phyloP scores from a whole-genome alignment of 2,797 vertebrate genomes.

The Amblyraja radiata region DNA sequence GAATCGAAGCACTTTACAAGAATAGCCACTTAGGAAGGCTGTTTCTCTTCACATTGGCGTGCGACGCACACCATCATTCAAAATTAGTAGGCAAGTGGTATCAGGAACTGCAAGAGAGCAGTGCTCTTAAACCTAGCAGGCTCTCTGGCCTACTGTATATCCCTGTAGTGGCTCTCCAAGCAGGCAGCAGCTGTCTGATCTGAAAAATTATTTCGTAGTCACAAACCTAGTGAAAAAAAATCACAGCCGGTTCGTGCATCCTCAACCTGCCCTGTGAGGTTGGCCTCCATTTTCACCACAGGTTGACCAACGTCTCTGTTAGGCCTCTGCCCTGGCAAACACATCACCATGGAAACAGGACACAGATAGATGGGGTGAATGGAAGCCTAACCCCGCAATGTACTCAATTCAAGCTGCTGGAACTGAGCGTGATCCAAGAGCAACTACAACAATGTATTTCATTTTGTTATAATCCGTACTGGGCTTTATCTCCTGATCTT shows the following conservation, averaged over 20 bases:
- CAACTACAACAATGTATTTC: slow-evolving; percentile 20
- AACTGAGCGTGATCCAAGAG: neutral
- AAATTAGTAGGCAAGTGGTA: slow-evolving; percentile 19
- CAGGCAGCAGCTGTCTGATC: neutral
- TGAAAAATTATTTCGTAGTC: neutral
- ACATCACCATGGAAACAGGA: neutral
- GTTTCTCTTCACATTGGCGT: neutral
- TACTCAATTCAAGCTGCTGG: neutral
- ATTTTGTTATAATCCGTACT: slow-evolving; percentile 9
- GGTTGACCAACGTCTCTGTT: neutral
- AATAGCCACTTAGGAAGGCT: slow-evolving; percentile 21
- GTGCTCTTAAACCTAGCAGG: neutral
- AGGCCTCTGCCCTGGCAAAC: neutral
- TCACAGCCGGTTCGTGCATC: no score
- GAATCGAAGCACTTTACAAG: slow-evolving; percentile 33
- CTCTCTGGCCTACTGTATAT: slow-evolving; percentile 6
- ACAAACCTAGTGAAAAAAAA: neutral
- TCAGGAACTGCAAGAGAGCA: neutral
- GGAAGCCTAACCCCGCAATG: neutral
- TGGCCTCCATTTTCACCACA: neutral
- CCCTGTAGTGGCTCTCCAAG: neutral
- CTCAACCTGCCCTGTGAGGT: neutral
- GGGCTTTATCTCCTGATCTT: neutral
- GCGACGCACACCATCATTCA: neutral
- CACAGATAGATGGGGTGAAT: neutral